Evolutionary conservation across 2,888 invertebrate genomes (phyloP).

Genomic region (Ophioninae sp.): DNA sequence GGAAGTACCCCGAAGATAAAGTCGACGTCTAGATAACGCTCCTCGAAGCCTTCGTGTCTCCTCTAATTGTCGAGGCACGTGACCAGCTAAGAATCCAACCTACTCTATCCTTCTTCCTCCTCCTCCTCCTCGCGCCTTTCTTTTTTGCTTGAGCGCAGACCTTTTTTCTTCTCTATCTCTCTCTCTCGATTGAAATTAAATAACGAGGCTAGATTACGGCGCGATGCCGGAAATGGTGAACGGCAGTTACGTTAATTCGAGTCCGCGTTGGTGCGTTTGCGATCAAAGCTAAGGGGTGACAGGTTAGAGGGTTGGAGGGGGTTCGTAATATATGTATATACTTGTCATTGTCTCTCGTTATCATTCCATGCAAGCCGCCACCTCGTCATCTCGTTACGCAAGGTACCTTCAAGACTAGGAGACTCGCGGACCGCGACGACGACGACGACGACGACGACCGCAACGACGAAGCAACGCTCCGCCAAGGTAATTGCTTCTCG

Average conservation of each 20-base stretch:
- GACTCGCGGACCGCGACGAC: constrained; percentile 41
- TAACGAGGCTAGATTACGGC: not conserved
- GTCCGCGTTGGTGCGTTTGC: not conserved
- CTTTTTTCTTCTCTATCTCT: not conserved
- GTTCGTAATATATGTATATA: constrained; percentile 24
- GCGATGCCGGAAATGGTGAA: constrained; percentile 15
- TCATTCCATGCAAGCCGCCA: constrained; percentile 46
- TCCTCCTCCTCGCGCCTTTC: not conserved
- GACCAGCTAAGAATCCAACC: not conserved
- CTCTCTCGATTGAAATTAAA: not conserved
- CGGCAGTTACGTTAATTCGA: no score
- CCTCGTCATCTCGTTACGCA: constrained; percentile 57
- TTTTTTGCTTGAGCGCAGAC: not conserved
- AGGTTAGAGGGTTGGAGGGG: not conserved
- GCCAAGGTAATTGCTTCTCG: constrained; percentile 44
- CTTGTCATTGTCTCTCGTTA: constrained; percentile 51
- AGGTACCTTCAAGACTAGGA: constrained; percentile 29
- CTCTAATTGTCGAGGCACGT: constrained; percentile 17
- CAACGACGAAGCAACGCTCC: constrained; percentile 33
- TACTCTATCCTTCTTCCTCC: not conserved
- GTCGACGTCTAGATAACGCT: constrained; percentile 12
- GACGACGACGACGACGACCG: constrained; percentile 34
- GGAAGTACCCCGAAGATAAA: not conserved
- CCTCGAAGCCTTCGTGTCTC: not conserved
- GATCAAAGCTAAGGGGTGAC: no score